Conservation (phyloP, 2,797 vertebrate genomes). For the Oreortyx pictus region DNA sequence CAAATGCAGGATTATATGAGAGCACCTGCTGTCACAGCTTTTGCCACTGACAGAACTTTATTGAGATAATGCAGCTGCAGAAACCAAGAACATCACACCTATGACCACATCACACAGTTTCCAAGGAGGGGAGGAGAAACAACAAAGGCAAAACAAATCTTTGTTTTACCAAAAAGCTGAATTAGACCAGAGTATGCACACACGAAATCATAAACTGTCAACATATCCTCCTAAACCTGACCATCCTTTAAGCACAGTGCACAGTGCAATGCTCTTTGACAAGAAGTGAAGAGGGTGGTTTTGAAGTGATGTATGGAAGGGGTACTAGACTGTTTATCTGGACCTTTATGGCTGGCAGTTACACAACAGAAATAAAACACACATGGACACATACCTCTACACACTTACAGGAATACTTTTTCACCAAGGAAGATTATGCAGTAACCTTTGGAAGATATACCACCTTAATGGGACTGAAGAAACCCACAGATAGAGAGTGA, state of each 20-base stretch:
- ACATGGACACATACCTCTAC: background rate
- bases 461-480: background rate
- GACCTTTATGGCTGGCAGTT: background rate
- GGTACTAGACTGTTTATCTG: background rate
- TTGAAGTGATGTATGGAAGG: background rate
- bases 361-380: background rate
- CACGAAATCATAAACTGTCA: background rate
- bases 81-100: background rate
- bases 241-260: background rate
- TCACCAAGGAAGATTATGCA: background rate
- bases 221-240: background rate
- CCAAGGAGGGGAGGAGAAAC: background rate
- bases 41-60: background rate
- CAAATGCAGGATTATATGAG: background rate
- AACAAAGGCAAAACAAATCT: background rate
- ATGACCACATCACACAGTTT: background rate
- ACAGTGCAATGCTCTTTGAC: background rate
- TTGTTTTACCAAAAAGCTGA: background rate
- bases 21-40: background rate
- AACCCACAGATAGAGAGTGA: background rate
- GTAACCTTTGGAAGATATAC: background rate
- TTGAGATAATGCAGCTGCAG: background rate
- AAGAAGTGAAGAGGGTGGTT: background rate
- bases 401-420: background rate
- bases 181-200: background rate